Percentiles rank a stretch among this genome's conserved stretches.
These are phyloP conservation scores for Anastrepha ludens DNA, from an alignment of 1,140 invertebrate species.

Conservation along the genomic window DNA sequence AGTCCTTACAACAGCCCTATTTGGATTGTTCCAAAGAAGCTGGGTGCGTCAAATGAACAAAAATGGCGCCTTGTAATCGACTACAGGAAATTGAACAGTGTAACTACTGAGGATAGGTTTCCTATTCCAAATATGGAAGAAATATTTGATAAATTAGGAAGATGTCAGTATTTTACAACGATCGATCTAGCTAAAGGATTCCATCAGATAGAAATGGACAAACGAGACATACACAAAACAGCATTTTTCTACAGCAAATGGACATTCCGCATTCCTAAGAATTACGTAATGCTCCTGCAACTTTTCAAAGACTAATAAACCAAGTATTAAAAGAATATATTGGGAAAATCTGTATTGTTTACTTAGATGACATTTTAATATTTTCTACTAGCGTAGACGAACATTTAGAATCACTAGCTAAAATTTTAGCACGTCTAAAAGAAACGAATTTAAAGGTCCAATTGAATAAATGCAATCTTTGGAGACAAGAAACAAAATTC, in stretches of 20 bases:
- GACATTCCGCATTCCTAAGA: not conserved
- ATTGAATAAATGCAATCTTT: not conserved
- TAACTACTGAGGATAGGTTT: not conserved
- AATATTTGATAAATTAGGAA: slow-evolving; percentile 4
- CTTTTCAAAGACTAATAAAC: slow-evolving; percentile 5
- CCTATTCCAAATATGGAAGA: not conserved
- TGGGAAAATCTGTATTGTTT: not conserved
- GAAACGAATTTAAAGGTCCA: not conserved
- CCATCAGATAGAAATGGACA: not conserved
- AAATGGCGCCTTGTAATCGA: not conserved
- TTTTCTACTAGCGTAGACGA: slow-evolving; percentile 24
- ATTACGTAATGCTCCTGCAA: not conserved
- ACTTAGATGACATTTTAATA: slow-evolving; percentile 6
- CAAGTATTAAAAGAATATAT: slow-evolving; percentile 11
- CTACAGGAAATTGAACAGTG: not conserved
- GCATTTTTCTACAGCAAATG: slow-evolving; percentile 25
- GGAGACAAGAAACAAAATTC: not conserved
- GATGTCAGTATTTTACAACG: not conserved
- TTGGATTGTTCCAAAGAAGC: not conserved
- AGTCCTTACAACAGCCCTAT: not conserved
- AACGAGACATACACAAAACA: not conserved
- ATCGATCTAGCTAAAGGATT: not conserved
- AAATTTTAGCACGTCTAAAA: not conserved
- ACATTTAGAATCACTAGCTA: not conserved
- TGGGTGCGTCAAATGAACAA: not conserved